phyloP scores from a whole-genome alignment of 2,797 vertebrate species.

The Pterois miles region DNA sequence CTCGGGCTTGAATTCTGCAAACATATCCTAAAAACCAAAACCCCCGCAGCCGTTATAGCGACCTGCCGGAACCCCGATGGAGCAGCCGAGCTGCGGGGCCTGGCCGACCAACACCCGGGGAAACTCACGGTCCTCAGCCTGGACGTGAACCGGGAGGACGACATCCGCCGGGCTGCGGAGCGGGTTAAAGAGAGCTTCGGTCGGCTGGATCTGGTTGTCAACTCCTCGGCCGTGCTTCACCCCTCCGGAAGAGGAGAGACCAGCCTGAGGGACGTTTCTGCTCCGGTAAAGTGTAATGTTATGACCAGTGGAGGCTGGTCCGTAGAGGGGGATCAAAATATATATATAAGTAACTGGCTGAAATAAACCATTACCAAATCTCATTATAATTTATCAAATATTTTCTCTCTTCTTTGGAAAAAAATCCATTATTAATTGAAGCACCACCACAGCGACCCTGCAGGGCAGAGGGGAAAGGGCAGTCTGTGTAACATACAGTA shows the following conservation, averaged over 20 bases:
- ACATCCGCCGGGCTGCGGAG: slow-evolving; percentile 68
- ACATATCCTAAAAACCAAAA: slow-evolving; percentile 65
- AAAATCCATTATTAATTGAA: too few relatives aligned
- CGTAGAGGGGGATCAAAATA: too few relatives aligned
- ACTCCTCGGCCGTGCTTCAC: slow-evolving; percentile 81
- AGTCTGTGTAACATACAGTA: too few relatives aligned
- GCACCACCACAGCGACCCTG: too few relatives aligned
- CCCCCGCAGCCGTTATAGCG: slow-evolving; percentile 67
- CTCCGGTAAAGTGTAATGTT: slow-evolving; percentile 58
- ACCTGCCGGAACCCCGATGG: slow-evolving; percentile 79
- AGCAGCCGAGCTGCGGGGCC: slow-evolving; percentile 54
- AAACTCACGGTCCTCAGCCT: slow-evolving; percentile 72
- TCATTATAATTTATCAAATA: too few relatives aligned
- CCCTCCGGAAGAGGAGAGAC: slow-evolving; percentile 83
- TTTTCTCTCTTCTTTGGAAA: too few relatives aligned
- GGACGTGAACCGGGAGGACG: slow-evolving; percentile 77
- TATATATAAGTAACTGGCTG: too few relatives aligned
- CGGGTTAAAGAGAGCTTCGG: slow-evolving; percentile 64
- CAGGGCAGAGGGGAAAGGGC: too few relatives aligned
- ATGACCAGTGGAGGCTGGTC: too few relatives aligned
- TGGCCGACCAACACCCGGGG: slow-evolving; percentile 58
- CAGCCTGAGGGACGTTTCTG: slow-evolving; percentile 78
- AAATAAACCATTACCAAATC: too few relatives aligned
- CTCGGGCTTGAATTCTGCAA: slow-evolving; percentile 80
- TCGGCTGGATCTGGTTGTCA: slow-evolving; percentile 78